These are phyloP conservation scores for Catocala sponsa DNA, from an alignment of 2,888 invertebrate species.

Conservation along the genomic window DNA sequence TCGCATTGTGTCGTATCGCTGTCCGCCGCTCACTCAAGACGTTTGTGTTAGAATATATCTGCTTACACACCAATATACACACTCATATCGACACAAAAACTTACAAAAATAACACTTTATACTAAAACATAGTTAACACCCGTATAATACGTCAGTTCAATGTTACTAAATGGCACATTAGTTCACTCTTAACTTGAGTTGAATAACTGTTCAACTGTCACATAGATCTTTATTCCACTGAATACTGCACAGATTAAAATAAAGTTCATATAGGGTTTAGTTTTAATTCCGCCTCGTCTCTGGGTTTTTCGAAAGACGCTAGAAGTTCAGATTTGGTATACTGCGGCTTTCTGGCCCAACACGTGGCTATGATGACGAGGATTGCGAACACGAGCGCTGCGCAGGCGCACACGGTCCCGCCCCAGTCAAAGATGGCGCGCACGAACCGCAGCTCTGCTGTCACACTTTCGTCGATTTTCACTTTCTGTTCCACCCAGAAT, in stretches of 20 bases:
- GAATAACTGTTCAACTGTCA: conserved; percentile 4
- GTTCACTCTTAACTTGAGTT: not conserved
- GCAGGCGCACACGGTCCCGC: conserved; percentile 71
- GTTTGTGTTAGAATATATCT: no score
- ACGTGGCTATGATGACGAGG: conserved; percentile 77
- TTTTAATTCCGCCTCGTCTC: conserved; percentile 76
- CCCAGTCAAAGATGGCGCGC: conserved; percentile 75
- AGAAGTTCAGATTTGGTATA: conserved; percentile 62
- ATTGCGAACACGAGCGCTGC: conserved; percentile 84
- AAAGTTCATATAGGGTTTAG: conserved; percentile 68
- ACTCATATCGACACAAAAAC: not conserved
- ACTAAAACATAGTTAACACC: not conserved
- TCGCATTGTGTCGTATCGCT: no score
- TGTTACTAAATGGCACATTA: conserved; percentile 6
- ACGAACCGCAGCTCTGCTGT: conserved; percentile 83
- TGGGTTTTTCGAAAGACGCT: conserved; percentile 58
- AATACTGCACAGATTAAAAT: conserved; percentile 26
- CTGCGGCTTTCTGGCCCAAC: conserved; percentile 59
- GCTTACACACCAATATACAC: not conserved
- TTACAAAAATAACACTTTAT: conserved; percentile 7
- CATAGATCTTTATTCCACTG: conserved; percentile 46
- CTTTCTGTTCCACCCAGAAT: conserved; percentile 93
- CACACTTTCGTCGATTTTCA: conserved; percentile 87
- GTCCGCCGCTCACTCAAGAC: no score
- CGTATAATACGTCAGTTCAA: conserved; percentile 5